A percentile compares a stretch with the other conserved stretches of the same genome.
Conservation (phyloP, 2,888 invertebrate genomes). For the Malthinus seriepunctatus region DNA sequence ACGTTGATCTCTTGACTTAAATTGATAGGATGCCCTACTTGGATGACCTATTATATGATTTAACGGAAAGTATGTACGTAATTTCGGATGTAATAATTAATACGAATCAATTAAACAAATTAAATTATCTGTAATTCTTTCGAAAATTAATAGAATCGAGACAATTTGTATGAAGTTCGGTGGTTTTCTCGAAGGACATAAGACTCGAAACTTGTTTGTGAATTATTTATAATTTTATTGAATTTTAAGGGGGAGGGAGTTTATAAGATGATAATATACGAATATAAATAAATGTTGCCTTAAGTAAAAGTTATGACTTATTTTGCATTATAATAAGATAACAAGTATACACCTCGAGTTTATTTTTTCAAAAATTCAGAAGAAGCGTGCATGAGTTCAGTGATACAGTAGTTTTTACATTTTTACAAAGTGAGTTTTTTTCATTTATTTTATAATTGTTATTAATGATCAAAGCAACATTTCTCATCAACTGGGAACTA, state of each 20-base stretch:
- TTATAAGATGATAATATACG: slow-evolving; percentile 28
- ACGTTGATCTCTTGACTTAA: slow-evolving; percentile 20
- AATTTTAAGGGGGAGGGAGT: slow-evolving; percentile 18
- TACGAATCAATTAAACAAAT: slow-evolving; percentile 1
- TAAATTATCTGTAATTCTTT: slow-evolving; percentile 6
- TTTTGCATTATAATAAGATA: slow-evolving; percentile 20
- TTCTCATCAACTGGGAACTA: too few species aligned
- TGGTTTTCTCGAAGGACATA: slow-evolving; percentile 27
- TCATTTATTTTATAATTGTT: too few species aligned
- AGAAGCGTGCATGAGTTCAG: too few species aligned
- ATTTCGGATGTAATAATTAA: slow-evolving; percentile 12
- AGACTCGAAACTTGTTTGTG: slow-evolving; percentile 26
- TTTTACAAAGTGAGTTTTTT: too few species aligned
- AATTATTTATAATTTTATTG: slow-evolving; percentile 15
- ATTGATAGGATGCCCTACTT: slow-evolving; percentile 24
- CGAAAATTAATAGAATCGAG: slow-evolving; percentile 14
- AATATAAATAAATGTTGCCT: slow-evolving; percentile 29
- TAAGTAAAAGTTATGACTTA: slow-evolving; percentile 10
- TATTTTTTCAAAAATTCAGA: slow-evolving; percentile 2
- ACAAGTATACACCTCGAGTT: slow-evolving; percentile 10
- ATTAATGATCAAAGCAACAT: too few species aligned
- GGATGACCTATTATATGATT: slow-evolving; percentile 24
- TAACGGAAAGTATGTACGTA: slow-evolving; percentile 6
- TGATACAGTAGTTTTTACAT: too few species aligned
- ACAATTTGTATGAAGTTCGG: slow-evolving; percentile 15